A percentile compares a stretch with the other conserved stretches of the same genome.
phyloP scores from a whole-genome alignment of 2,113 vertebrate genomes.

The Zonotrichia leucophrys region DNA sequence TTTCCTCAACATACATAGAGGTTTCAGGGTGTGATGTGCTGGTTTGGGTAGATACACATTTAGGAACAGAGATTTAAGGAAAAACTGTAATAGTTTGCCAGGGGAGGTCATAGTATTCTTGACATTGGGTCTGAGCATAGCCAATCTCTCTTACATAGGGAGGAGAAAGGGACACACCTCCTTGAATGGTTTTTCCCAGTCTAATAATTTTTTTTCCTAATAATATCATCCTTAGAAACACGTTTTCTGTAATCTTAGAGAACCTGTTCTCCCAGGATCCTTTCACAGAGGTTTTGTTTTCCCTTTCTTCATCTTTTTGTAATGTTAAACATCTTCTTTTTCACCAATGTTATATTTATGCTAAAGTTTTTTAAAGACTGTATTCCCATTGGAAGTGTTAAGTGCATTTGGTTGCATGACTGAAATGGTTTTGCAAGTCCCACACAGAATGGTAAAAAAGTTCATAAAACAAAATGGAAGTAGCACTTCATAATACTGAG shows the following conservation, averaged over 20 bases:
- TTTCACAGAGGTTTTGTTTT: background rate
- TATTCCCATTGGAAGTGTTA: background rate
- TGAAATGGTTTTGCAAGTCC: background rate
- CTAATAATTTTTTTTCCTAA: background rate
- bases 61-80: background rate
- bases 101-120: background rate
- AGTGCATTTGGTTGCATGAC: background rate
- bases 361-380: background rate
- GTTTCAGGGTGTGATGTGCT: background rate
- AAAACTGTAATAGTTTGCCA: background rate
- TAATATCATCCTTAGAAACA: background rate
- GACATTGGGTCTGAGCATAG: background rate
- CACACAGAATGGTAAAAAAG: background rate
- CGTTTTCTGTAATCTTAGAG: background rate
- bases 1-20: background rate
- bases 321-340: background rate
- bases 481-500: background rate
- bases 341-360: background rate
- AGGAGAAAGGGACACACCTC: background rate
- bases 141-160: background rate
- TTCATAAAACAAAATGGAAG: background rate
- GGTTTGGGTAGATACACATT: background rate
- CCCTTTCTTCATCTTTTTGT: background rate
- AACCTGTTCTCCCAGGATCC: fast-evolving
- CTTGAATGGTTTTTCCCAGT: background rate